Base-by-base conservation (phyloP, 2,113 vertebrate species). In the Accipiter virgatus region DNA sequence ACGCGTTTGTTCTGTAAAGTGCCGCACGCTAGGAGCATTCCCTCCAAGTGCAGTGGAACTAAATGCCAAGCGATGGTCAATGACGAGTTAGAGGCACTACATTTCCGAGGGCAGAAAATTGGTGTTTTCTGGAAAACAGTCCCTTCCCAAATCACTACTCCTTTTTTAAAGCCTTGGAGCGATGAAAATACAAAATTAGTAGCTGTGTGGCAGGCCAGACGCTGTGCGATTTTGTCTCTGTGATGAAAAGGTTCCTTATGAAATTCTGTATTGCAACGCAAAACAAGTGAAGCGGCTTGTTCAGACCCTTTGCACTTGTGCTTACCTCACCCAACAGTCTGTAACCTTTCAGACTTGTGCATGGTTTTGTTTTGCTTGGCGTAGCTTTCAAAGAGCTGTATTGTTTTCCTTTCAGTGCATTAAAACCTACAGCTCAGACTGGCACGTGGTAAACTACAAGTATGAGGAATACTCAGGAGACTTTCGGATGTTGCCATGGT, bases 401-500 rank as follows among this genome's bases (percentile, higher is more conserved):
- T 81, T 78, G 88, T 70, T 97, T 96, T 96, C 94, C 84, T 98
- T 98, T 86, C 98, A 99, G 99, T 99, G 99, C 97, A 99, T 99
- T 98, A 99, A 99, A 98, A 99, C 98, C 96, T 99, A 99, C 97
- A 99, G 99, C 98, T 99, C 98, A 11, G 99, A 99, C 97, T 99
- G 99, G 99, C 98, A 99, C 0, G 98, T 99, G 50, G 98, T 99
- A 91, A 99, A 98, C 98, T 99, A 99, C 98, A 99, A 99, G 92
- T 99, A 99, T 53, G 99, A 99, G 95, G 99, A 99, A 56, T 99
- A 99, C 97, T 99, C 99, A 1, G 99, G 99, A 27, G 99, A 99
- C 97, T 99, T 99, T 97, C 99, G 99, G 93, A 98, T 98, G 98
- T 97, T 99, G 97, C 99, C 99, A 4, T 99, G 99, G 99, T 99